Percentiles rank a stretch among this genome's conserved stretches.
Evolutionary conservation across 2,797 vertebrate genomes (phyloP).

Genomic region (Enteromius radiatus): DNA sequence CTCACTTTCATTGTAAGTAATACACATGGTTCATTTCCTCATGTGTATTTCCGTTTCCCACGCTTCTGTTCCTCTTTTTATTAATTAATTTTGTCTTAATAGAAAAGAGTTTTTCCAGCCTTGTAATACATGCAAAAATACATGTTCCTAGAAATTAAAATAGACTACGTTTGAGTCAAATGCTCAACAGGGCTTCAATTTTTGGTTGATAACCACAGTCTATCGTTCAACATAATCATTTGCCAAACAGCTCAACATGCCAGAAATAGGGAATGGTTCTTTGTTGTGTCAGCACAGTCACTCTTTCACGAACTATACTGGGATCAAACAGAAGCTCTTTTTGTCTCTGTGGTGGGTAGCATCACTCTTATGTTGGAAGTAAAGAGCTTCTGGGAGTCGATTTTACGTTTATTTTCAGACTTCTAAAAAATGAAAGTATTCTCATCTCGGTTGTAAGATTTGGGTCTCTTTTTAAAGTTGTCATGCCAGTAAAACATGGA

Average conservation of each 20-base stretch:
- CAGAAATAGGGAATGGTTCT: slow-evolving; percentile 75
- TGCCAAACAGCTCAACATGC: slow-evolving; percentile 73
- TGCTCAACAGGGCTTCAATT: not conserved
- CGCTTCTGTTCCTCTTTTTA: slow-evolving; percentile 18
- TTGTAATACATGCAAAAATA: not conserved
- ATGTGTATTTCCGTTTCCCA: not conserved
- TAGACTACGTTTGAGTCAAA: not conserved
- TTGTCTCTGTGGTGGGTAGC: slow-evolving; percentile 48
- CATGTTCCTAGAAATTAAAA: not conserved
- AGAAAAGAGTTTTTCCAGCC: not conserved
- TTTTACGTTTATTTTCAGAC: slow-evolving; percentile 38
- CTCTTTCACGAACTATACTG: slow-evolving; percentile 67
- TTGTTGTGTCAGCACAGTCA: slow-evolving; percentile 69
- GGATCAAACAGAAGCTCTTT: slow-evolving; percentile 71
- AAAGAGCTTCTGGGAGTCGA: slow-evolving; percentile 32
- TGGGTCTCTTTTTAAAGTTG: slow-evolving; percentile 23
- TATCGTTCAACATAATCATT: slow-evolving; percentile 72
- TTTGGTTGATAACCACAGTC: slow-evolving; percentile 55
- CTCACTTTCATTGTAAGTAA: not conserved
- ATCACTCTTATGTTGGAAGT: slow-evolving; percentile 45
- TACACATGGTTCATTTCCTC: not conserved
- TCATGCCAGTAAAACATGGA: slow-evolving; percentile 68
- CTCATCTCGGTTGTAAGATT: slow-evolving; percentile 20
- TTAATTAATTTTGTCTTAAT: not conserved
- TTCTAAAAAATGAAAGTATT: slow-evolving; percentile 3